Evolutionary conservation across 1,140 invertebrate species (phyloP).

Genomic region (Rhopalosiphum padi): DNA sequence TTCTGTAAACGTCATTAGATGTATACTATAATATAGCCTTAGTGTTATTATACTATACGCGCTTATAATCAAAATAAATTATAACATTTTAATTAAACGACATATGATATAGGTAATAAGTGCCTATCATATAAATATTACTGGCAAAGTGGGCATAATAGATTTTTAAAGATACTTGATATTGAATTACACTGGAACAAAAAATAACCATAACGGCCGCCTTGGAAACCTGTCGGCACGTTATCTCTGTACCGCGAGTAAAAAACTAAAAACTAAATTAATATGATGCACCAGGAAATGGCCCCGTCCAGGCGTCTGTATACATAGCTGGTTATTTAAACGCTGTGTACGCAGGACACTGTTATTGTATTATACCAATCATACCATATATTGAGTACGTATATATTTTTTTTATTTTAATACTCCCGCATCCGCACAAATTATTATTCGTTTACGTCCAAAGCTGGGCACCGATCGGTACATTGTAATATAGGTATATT

Average conservation of each 20-base stretch:
- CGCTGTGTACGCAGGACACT: not conserved
- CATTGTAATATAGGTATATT: not conserved
- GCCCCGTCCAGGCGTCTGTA: not conserved
- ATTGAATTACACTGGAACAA: not conserved
- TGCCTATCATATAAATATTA: not conserved
- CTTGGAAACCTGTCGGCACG: not conserved
- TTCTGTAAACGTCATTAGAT: not conserved
- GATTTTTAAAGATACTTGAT: not conserved
- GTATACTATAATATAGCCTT: not conserved
- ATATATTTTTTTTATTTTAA: not conserved
- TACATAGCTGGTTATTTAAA: not conserved
- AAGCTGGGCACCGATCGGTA: not conserved
- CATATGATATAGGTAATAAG: not conserved
- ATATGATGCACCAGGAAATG: not conserved
- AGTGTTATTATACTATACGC: not conserved
- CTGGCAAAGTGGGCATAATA: not conserved
- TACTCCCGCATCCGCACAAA: slow-evolving; percentile 4
- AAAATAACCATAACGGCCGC: not conserved
- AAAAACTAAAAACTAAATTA: not conserved
- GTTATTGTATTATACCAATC: not conserved
- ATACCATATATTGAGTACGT: not conserved
- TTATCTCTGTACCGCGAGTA: not conserved
- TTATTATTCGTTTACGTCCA: not conserved
- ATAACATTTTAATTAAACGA: not conserved
- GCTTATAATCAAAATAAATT: not conserved